Conservation (phyloP, 1,140 invertebrate genomes). For the Drosophila lowei region DNA sequence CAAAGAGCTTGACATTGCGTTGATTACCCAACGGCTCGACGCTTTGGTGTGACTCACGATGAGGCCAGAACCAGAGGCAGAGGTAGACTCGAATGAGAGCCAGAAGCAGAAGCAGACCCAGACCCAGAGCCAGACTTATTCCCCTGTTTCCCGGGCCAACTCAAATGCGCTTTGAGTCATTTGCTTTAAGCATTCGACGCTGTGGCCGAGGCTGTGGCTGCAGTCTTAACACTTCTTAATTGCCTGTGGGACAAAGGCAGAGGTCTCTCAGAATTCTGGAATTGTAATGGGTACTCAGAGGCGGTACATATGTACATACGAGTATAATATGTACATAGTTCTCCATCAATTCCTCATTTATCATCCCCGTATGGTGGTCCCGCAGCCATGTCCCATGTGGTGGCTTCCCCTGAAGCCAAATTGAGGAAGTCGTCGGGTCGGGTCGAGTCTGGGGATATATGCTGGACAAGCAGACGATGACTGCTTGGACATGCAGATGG, state of each 20-base stretch:
- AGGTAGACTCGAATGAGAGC: constrained; percentile 1
- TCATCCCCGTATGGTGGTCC: constrained; percentile 36
- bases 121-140: not conserved
- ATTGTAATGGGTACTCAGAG: not conserved
- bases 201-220: constrained; percentile 14
- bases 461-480: constrained; percentile 42
- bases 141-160: too few species aligned
- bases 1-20: constrained; percentile 64
- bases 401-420: not conserved
- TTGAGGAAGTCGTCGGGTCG: constrained; percentile 11
- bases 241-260: constrained; percentile 37
- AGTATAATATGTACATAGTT: not conserved
- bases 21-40: constrained; percentile 46
- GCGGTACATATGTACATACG: too few species aligned
- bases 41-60: constrained; percentile 24
- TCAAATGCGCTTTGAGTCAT: constrained; percentile 55
- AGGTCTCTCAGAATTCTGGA: constrained; percentile 19
- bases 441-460: constrained; percentile 52
- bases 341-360: constrained; percentile 40
- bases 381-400: constrained; percentile 28
- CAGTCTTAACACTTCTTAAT: constrained; percentile 70
- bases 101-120: not conserved
- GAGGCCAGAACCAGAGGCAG: not conserved
- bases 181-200: constrained; percentile 44
- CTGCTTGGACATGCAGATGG: constrained; percentile 17